Evolutionary conservation across 2,888 invertebrate species (phyloP), one percentile per base, ranked within the genome.

Genomic region (Podotricha telesiphe): DNA sequence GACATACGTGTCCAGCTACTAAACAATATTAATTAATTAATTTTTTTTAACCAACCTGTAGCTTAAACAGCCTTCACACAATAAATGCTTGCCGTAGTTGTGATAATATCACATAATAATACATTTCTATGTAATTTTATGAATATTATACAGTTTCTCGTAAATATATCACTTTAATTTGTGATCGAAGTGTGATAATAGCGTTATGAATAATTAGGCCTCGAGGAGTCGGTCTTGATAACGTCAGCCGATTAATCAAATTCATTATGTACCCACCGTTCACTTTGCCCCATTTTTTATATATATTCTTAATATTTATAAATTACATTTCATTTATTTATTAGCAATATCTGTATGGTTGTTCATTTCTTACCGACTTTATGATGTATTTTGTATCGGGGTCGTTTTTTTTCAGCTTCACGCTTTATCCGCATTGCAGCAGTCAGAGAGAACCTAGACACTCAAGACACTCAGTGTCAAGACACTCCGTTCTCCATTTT

Each of bases 141-240:
- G 50, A 67, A 42, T 42, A 61, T 61, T 50, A 67, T 34, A 67
- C 51, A 28, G 65, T 65, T 61, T 42, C 61, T 67, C 42, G 61
- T 67, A 63, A 63, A 66, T 66, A 66, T 66, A 62, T 66, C 67
- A 68, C 62, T 68, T 65, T 61, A 71, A 71, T 65, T 68, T 71
- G 64, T 53, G 66, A 70, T 67, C 66, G 67, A 63, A 71, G 62
- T 58, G 68, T 61, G 71, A 71, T 71, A 71, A 17, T 63, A 68
- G 58, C 71, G 50, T 55, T 72, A 70, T 72, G 70, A 72, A 72
- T 72, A 72, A 74, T 74, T 69, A 72, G 64, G 59, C 67, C 66
- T 65, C 66, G 58, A 59, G 68, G 65, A 72, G 66, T 66, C 51
- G 65, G 42, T 53, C 59, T 67, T 62, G 72, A 72, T 69, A 72